Percentiles rank a stretch among this genome's conserved stretches.
These are phyloP conservation scores for Percina caprodes DNA, from an alignment of 2,113 vertebrate genomes.

Conservation along the genomic window DNA sequence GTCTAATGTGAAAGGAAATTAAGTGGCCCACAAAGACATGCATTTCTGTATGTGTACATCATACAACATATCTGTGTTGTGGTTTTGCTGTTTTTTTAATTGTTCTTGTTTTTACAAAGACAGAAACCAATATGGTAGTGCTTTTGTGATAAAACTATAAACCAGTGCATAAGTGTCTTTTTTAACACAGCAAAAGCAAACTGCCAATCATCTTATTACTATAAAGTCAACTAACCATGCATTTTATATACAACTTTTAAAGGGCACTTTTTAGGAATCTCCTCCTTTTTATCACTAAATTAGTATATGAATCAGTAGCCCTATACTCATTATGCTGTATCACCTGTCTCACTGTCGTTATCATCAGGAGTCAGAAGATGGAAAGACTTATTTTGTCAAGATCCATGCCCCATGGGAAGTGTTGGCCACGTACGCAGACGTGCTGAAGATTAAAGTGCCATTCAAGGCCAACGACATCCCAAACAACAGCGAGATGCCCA, in stretches of 20 bases:
- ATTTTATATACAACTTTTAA: not conserved
- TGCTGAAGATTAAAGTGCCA: conserved; percentile 95
- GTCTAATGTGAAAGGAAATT: not conserved
- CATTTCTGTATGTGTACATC: not conserved
- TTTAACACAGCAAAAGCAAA: not conserved
- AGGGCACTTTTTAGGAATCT: not conserved
- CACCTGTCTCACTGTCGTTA: not conserved
- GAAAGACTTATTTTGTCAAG: conserved; percentile 93
- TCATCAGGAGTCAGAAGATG: conserved; percentile 92
- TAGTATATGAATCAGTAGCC: not conserved
- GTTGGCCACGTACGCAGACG: conserved; percentile 93
- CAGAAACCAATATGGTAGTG: too few relatives aligned
- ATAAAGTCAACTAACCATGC: not conserved
- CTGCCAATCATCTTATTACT: too few relatives aligned
- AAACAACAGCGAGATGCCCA: conserved; percentile 74
- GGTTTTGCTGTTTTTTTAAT: not conserved
- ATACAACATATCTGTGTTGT: not conserved
- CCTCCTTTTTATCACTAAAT: not conserved
- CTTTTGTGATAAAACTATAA: not conserved
- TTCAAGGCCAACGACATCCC: conserved; percentile 91
- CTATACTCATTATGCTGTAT: not conserved
- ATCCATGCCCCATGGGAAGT: conserved; percentile 97
- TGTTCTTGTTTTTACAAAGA: not conserved
- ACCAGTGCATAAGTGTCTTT: not conserved
- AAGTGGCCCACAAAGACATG: not conserved